Conservation (phyloP, 2,797 vertebrate species). For the Sebastes vulpes region DNA sequence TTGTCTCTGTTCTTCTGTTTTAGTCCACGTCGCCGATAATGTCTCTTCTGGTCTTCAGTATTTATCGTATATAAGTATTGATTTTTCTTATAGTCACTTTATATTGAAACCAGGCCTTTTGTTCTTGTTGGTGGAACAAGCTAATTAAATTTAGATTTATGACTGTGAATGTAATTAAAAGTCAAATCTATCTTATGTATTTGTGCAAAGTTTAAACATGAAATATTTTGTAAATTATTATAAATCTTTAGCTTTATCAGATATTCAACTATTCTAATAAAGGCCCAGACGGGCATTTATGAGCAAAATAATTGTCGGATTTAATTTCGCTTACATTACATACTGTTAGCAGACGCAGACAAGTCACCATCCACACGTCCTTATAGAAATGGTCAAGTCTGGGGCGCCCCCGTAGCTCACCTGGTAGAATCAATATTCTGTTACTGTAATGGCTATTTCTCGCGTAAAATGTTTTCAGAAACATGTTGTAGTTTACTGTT, state of each 20-base stretch:
- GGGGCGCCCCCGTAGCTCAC: neutral
- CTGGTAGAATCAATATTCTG: too few relatives aligned
- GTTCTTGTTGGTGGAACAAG: slow-evolving; percentile 42
- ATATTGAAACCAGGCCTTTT: slow-evolving; percentile 48
- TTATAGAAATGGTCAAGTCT: neutral
- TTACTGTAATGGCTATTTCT: too few relatives aligned
- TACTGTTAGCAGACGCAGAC: neutral
- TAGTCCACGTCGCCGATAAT: slow-evolving; percentile 34
- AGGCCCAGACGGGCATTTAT: slow-evolving; percentile 67
- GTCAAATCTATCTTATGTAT: slow-evolving; percentile 62
- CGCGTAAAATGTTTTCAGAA: too few relatives aligned
- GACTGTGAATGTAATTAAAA: slow-evolving; percentile 82
- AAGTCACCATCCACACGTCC: neutral
- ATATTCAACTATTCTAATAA: slow-evolving; percentile 80
- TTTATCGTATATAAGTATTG: slow-evolving; percentile 30
- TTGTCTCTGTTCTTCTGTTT: slow-evolving; percentile 46
- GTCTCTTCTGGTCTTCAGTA: slow-evolving; percentile 48
- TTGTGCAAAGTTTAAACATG: slow-evolving; percentile 58
- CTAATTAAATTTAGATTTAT: slow-evolving; percentile 53
- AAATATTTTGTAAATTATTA: slow-evolving; percentile 84
- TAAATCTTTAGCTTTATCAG: slow-evolving; percentile 68
- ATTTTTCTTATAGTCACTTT: slow-evolving; percentile 64
- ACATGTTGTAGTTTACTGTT: too few relatives aligned
- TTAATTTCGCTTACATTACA: neutral
- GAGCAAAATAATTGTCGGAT: slow-evolving; percentile 15